Conservation (phyloP, 2,888 invertebrate genomes). For the Tenthredo distinguenda region DNA sequence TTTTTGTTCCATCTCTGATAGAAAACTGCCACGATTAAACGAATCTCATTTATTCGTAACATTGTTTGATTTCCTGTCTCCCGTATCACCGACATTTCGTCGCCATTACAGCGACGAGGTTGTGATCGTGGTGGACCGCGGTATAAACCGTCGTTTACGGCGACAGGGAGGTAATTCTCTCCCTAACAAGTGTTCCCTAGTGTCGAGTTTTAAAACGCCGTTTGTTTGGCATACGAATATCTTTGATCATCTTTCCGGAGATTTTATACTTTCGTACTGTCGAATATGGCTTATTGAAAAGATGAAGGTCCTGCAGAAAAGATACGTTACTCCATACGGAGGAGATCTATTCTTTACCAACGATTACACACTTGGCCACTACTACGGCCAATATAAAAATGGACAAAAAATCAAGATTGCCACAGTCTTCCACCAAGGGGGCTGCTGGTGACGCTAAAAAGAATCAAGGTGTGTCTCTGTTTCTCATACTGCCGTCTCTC, state of each 20-base stretch:
- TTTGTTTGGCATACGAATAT: conserved; percentile 52
- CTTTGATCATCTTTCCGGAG: conserved; percentile 53
- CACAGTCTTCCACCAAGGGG: conserved; percentile 86
- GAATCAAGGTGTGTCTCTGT: conserved; percentile 82
- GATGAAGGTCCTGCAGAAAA: conserved; percentile 87
- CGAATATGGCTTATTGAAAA: conserved; percentile 90
- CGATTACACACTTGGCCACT: conserved; percentile 75
- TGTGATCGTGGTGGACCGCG: conserved; percentile 78
- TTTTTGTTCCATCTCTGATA: background rate
- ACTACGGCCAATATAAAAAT: conserved; percentile 83
- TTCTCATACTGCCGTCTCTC: conserved; percentile 2
- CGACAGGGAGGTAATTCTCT: conserved; percentile 84
- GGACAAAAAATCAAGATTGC: conserved; percentile 89
- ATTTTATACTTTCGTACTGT: conserved; percentile 81
- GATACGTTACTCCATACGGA: conserved; percentile 87
- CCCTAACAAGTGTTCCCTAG: conserved; percentile 80
- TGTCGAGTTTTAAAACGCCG: conserved; percentile 57
- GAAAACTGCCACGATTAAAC: background rate
- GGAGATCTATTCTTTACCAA: conserved; percentile 80
- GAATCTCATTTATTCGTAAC: background rate
- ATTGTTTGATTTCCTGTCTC: conserved; percentile 39
- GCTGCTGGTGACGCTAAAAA: conserved; percentile 88
- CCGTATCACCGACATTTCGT: conserved; percentile 75
- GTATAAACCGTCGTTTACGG: conserved; percentile 83
- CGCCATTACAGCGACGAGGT: conserved; percentile 87